phyloP scores from a whole-genome alignment of 2,797 vertebrate genomes.

The Bovichtus diacanthus region DNA sequence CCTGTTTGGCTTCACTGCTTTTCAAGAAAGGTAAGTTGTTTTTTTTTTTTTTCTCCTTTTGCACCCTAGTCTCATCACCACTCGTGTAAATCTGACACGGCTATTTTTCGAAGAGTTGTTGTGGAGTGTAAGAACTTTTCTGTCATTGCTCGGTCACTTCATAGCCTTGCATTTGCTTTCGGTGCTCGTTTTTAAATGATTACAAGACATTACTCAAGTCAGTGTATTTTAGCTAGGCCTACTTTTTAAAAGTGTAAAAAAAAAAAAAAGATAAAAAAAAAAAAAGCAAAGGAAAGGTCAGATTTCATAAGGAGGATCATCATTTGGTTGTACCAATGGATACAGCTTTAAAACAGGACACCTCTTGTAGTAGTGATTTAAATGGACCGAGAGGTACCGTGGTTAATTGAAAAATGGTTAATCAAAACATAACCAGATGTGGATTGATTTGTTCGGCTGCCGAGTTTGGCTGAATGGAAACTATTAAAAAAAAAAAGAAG shows the following conservation, averaged over 20 bases:
- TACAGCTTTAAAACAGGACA: slow-evolving; percentile 37
- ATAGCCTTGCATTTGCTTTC: not conserved
- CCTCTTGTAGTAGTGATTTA: slow-evolving; percentile 18
- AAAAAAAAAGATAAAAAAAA: too few relatives aligned
- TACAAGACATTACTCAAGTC: not conserved
- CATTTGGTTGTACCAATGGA: slow-evolving; percentile 7
- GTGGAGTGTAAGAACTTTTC: slow-evolving; percentile 61
- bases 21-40: slow-evolving; percentile 78
- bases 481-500: slow-evolving; percentile 62
- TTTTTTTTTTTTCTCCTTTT: not conserved
- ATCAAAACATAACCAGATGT: slow-evolving; percentile 88
- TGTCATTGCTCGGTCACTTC: not conserved
- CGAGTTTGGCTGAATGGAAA: slow-evolving; percentile 79
- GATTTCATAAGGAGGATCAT: not conserved
- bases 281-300: not conserved
- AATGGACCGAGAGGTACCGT: slow-evolving; percentile 22
- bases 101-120: slow-evolving; percentile 41
- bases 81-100: slow-evolving; percentile 22
- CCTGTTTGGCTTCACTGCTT: slow-evolving; percentile 56
- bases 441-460: slow-evolving; percentile 79
- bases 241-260: not conserved
- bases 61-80: not conserved
- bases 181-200: not conserved
- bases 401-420: slow-evolving; percentile 78
- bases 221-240: not conserved